Percentiles rank a stretch among this genome's conserved stretches.
Conservation (phyloP, 2,113 vertebrate species). For the Zingel zingel region DNA sequence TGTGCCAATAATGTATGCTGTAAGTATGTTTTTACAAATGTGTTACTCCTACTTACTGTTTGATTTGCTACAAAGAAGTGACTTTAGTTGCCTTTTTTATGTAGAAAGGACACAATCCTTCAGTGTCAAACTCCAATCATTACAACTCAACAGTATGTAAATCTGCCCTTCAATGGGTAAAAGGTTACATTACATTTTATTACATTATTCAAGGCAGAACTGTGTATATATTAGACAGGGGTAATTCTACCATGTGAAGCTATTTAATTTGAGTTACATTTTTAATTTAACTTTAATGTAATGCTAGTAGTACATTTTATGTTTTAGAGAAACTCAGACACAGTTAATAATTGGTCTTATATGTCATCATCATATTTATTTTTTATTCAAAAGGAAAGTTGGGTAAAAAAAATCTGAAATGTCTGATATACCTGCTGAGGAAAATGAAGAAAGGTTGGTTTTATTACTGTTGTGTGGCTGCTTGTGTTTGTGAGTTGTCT, state of each 20-base stretch:
- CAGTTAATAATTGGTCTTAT: not conserved
- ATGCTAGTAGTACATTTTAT: not conserved
- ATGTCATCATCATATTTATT: not conserved
- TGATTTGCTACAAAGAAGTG: not conserved
- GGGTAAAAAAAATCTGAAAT: not conserved
- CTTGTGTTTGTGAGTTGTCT: not conserved
- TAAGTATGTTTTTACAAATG: not conserved
- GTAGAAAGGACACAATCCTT: not conserved
- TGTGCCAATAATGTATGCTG: not conserved
- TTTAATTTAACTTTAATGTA: not conserved
- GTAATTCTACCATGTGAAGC: not conserved
- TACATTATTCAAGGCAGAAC: not conserved
- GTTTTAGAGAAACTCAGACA: not conserved
- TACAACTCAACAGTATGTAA: not conserved
- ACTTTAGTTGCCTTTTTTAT: not conserved
- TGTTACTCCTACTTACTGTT: not conserved
- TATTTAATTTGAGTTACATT: not conserved
- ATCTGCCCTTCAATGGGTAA: not conserved
- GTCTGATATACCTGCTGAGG: no score
- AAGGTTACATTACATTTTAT: not conserved
- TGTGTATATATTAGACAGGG: not conserved
- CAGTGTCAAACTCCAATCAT: not conserved
- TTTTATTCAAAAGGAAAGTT: not conserved
- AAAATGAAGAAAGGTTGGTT: not conserved
- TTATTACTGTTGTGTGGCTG: not conserved